These are phyloP conservation scores for Myotis daubentonii DNA, from an alignment of 2,797 vertebrate genomes.

Conservation along the genomic window DNA sequence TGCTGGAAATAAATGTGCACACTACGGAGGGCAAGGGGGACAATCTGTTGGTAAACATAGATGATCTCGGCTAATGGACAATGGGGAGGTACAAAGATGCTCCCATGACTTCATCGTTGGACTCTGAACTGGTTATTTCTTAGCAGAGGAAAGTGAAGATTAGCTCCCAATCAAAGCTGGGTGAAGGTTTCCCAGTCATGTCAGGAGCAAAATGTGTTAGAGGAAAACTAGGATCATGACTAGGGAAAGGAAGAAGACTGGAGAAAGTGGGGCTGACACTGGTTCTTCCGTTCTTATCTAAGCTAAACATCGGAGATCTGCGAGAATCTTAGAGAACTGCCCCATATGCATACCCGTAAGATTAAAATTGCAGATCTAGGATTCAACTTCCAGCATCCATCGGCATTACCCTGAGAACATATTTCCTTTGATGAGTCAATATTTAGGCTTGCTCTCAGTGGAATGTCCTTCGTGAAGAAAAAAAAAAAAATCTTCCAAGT, in stretches of 20 bases:
- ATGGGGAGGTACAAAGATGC: neutral
- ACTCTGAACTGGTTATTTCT: neutral
- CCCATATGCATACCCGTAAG: neutral
- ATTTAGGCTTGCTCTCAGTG: constrained; percentile 6
- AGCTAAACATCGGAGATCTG: neutral
- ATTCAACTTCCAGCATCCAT: neutral
- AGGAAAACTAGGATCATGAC: neutral
- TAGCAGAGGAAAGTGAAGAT: neutral
- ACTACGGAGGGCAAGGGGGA: neutral
- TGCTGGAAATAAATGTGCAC: neutral
- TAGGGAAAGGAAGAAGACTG: neutral
- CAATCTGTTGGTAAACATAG: neutral
- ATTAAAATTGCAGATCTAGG: neutral
- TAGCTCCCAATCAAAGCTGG: too few relatives aligned
- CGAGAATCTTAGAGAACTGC: neutral
- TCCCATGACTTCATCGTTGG: neutral
- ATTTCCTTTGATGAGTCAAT: constrained; percentile 43
- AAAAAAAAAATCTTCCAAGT: neutral
- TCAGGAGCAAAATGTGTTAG: neutral
- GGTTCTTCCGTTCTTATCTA: neutral
- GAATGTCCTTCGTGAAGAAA: constrained; percentile 30
- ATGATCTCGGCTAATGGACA: neutral
- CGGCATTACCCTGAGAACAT: neutral
- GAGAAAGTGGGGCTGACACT: neutral
- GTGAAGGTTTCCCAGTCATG: neutral